phyloP scores from a whole-genome alignment of 2,797 vertebrate genomes.

The Phrynocephalus forsythii region DNA sequence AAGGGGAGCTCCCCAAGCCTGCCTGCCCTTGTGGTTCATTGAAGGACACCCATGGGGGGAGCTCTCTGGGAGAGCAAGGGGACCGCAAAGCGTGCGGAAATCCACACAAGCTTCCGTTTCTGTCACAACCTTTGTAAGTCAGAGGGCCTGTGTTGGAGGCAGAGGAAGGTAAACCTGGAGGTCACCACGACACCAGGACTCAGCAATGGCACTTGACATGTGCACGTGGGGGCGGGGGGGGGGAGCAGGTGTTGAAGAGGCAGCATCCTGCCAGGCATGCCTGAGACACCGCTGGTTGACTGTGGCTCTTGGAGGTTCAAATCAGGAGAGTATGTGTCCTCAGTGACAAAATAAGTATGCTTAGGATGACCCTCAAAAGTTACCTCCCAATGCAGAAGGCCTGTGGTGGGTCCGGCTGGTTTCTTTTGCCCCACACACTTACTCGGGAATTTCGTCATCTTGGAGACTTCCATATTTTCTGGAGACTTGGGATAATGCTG shows the following conservation, averaged over 20 bases:
- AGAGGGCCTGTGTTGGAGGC: neutral
- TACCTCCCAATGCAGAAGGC: too few relatives aligned
- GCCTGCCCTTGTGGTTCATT: neutral
- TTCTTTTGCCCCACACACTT: too few relatives aligned
- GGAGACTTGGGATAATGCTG: too few relatives aligned
- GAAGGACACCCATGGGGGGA: neutral
- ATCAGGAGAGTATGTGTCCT: too few relatives aligned
- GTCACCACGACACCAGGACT: neutral
- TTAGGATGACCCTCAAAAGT: too few relatives aligned
- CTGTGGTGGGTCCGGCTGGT: too few relatives aligned
- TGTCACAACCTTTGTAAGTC: neutral
- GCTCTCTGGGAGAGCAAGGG: neutral
- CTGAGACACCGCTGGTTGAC: too few relatives aligned
- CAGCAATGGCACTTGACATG: neutral
- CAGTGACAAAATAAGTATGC: too few relatives aligned
- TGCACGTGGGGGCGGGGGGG: neutral
- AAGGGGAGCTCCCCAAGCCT: neutral
- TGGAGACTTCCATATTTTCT: too few relatives aligned
- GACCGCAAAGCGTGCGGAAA: neutral
- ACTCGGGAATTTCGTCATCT: too few relatives aligned
- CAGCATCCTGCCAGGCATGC: neutral
- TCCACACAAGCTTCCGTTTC: neutral
- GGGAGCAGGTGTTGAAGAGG: neutral
- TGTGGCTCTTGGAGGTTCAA: too few relatives aligned
- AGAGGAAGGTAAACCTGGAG: neutral